Evolutionary conservation across 92 coral and sea anemone genomes (phyloP).

Genomic region (Parazoanthus atlanticus): DNA sequence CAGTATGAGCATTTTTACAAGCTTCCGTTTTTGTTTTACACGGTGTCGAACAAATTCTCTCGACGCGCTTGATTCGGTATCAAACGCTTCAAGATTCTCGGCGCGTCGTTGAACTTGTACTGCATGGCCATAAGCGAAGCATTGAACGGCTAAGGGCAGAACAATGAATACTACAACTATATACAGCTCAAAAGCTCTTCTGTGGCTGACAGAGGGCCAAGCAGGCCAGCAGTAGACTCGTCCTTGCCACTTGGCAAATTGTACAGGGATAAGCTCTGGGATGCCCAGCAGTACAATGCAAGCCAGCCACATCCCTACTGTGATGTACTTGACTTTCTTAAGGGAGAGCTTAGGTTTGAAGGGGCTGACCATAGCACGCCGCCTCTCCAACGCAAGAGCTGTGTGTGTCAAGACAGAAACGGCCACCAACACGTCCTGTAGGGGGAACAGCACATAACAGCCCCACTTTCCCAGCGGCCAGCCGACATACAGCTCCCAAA

Average conservation of each 20-base stretch:
- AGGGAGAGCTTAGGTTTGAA: slow-evolving; percentile 3
- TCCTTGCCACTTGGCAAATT: background rate
- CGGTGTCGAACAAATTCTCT: slow-evolving; percentile 8
- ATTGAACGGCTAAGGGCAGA: background rate
- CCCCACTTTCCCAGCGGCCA: slow-evolving; percentile 18
- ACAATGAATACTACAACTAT: background rate
- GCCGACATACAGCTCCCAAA: background rate
- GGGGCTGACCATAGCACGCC: slow-evolving; percentile 5
- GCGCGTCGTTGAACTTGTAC: background rate
- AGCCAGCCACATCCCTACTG: slow-evolving; percentile 1
- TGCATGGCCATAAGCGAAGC: background rate
- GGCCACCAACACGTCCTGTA: slow-evolving; percentile 8
- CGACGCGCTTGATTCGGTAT: background rate
- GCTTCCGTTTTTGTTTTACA: background rate
- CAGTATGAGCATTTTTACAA: background rate
- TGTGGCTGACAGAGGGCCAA: background rate
- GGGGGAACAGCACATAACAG: background rate
- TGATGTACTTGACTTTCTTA: slow-evolving; percentile 11
- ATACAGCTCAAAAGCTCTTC: slow-evolving; percentile 17
- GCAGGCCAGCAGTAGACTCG: background rate
- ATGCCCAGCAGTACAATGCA: background rate
- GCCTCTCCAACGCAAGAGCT: slow-evolving; percentile 4
- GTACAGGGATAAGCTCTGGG: background rate
- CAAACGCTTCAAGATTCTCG: background rate
- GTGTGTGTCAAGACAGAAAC: slow-evolving; percentile 17